Base-by-base conservation (phyloP, 2,888 invertebrate species). In the Phengaris arion region DNA sequence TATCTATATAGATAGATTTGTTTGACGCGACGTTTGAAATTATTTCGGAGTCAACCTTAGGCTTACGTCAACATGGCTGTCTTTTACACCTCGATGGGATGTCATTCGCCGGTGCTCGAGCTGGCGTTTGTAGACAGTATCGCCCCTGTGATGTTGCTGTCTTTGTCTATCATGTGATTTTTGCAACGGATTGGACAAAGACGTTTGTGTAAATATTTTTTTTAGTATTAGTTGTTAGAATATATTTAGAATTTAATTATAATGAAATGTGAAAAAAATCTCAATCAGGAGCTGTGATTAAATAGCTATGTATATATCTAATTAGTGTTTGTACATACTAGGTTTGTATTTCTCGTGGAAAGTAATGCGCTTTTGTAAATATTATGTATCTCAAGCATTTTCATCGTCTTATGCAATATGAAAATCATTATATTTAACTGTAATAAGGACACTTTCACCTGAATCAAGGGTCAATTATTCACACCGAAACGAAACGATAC, bases 271-370 rank as follows among this genome's bases (percentile, higher is more conserved):
- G 74, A 70, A 54, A 79, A 35, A 76, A 80, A 81, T 84, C 88
- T 88, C 86, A 87, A 90, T 90, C 89, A 85, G 90, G 88, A 90
- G 91, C 93, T 93, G 93, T 93, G 93, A 93, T 92, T 90, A 89
- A 89, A 84, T 87, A 87, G 86, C 84, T 85, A 79, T 91, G 87
- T 86, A 91, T 80, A 87, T 85, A 83, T 52, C 52, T 52, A 22
- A 64, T 80, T 81, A 79, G 80, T 79, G 80, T 82, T 77, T 82
- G 75, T 78, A 78, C 74, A 78, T 76, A 74, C 9, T 35, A 10
- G 48, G 48, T 6, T 5, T 48, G 69, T 75, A 68, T 57, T 48
- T 75, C 64, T 74, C 76, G 78, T 76, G 88, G 87, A 87, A 88
- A 88, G 82, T 84, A 81, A 87, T 84, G 82, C 88, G 88, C 88